These are phyloP conservation scores for Diadegma fenestrale DNA, from an alignment of 2,888 invertebrate species.

Conservation along the genomic window DNA sequence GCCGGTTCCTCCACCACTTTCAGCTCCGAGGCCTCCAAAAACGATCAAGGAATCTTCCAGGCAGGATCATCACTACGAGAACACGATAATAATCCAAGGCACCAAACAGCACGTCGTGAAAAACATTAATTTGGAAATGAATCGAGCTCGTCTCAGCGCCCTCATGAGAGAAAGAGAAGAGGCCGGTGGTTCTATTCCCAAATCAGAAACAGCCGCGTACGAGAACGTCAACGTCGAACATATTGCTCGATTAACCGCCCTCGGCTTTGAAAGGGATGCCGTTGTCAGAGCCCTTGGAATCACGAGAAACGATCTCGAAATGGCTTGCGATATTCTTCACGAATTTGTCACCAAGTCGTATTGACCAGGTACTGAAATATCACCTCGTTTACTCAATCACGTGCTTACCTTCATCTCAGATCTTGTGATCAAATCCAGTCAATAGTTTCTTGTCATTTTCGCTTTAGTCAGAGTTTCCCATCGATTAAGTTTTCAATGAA, in stretches of 20 bases:
- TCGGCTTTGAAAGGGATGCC: constrained; percentile 96
- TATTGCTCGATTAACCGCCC: constrained; percentile 94
- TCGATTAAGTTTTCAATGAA: too few species aligned
- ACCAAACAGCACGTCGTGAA: constrained; percentile 83
- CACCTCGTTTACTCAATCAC: background rate
- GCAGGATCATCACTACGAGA: constrained; percentile 86
- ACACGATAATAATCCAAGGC: constrained; percentile 85
- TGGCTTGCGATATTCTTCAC: constrained; percentile 97
- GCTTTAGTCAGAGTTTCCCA: background rate
- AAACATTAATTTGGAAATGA: constrained; percentile 82
- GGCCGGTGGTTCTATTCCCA: constrained; percentile 75
- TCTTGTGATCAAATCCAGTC: background rate
- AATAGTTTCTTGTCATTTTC: background rate
- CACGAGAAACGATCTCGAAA: constrained; percentile 96
- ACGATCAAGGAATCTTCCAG: constrained; percentile 79
- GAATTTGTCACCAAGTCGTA: constrained; percentile 92
- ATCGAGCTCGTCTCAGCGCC: constrained; percentile 80
- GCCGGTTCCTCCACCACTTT: constrained; percentile 81
- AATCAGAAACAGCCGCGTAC: constrained; percentile 87
- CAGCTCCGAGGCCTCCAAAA: constrained; percentile 81
- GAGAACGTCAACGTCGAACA: constrained; percentile 97
- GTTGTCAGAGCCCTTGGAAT: constrained; percentile 97
- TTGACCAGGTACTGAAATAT: constrained; percentile 79
- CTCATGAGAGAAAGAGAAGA: constrained; percentile 82
- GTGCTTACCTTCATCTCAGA: too few species aligned